A percentile compares a stretch with the other conserved stretches of the same genome.
phyloP scores from a whole-genome alignment of 2,797 vertebrate species.

The Ptychobarbus kaznakovi region DNA sequence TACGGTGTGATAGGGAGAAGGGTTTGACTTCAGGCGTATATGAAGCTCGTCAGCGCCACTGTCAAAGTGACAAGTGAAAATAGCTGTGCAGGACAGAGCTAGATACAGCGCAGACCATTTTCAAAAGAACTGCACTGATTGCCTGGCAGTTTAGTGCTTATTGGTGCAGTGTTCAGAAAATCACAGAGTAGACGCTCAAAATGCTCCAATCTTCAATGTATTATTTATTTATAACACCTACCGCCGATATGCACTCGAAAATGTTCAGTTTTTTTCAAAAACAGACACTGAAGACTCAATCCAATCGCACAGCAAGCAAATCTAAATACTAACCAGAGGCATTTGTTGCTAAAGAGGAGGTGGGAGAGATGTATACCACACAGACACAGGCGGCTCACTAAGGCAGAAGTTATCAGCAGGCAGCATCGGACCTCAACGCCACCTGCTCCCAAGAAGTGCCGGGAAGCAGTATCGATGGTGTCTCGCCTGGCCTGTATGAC shows the following conservation, averaged over 20 bases:
- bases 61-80: slow-evolving; percentile 44
- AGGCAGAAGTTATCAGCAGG: slow-evolving; percentile 37
- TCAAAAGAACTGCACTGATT: slow-evolving; percentile 39
- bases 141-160: slow-evolving; percentile 35
- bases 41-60: slow-evolving; percentile 22
- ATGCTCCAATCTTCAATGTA: slow-evolving; percentile 17
- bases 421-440: slow-evolving; percentile 32
- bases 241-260: not conserved
- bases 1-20: slow-evolving; percentile 5
- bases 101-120: slow-evolving; percentile 29
- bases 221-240: slow-evolving; percentile 32
- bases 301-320: not conserved
- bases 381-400: not conserved
- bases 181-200: slow-evolving; percentile 16
- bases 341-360: not conserved
- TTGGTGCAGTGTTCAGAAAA: slow-evolving; percentile 23
- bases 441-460: slow-evolving; percentile 39
- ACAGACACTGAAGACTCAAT: slow-evolving; percentile 2
- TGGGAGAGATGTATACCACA: not conserved
- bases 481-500: slow-evolving; percentile 1
- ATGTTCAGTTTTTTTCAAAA: not conserved
- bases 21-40: slow-evolving; percentile 26
- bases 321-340: not conserved
- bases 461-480: slow-evolving; percentile 1
- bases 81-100: slow-evolving; percentile 26